Evolutionary conservation across 92 coral and sea anemone genomes (phyloP).

Genomic region (Pocillopora meandrina): DNA sequence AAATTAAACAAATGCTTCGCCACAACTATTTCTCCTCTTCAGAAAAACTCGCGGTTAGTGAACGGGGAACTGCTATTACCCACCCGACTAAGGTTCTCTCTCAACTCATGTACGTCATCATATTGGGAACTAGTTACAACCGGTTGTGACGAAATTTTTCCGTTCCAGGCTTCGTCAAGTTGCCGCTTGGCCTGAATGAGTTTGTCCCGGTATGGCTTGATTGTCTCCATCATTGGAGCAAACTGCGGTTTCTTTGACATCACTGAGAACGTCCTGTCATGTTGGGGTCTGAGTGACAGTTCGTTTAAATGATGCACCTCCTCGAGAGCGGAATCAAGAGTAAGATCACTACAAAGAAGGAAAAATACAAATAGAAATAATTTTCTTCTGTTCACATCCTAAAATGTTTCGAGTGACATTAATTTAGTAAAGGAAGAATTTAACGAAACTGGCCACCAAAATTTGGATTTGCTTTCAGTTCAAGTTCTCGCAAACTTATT

Average conservation of each 20-base stretch:
- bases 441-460: not conserved
- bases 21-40: too few species aligned
- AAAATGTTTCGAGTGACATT: too few species aligned
- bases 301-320: conserved; percentile 76
- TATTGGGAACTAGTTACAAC: conserved; percentile 36
- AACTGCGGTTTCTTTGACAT: conserved; percentile 75
- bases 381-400: too few species aligned
- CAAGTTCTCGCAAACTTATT: too few species aligned
- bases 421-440: too few species aligned
- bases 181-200: conserved; percentile 67
- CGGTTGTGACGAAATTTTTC: conserved; percentile 9
- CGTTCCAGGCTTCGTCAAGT: conserved; percentile 76
- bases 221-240: conserved; percentile 72
- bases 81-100: conserved; percentile 66
- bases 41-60: not conserved
- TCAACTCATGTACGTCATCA: conserved; percentile 46
- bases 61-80: not conserved
- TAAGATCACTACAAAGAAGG: conserved; percentile 52
- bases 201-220: conserved; percentile 69
- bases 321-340: conserved; percentile 71
- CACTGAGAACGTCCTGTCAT: conserved; percentile 63
- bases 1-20: too few species aligned
- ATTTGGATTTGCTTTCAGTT: not conserved
- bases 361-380: not conserved
- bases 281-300: conserved; percentile 65